phyloP scores from a whole-genome alignment of 2,797 vertebrate species.

The Synaphobranchus kaupii region DNA sequence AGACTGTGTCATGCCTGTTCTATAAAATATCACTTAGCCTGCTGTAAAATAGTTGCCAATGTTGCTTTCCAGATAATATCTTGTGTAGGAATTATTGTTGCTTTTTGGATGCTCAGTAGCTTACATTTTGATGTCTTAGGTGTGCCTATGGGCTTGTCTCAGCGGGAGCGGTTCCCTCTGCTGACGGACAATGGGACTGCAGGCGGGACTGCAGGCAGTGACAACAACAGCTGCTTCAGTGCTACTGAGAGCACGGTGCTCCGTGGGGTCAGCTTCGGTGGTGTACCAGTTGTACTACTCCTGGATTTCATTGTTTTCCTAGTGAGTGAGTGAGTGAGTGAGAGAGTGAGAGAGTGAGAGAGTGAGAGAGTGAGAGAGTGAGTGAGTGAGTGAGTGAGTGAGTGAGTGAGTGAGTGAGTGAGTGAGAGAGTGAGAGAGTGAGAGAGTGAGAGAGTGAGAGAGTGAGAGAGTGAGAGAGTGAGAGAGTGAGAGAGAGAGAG shows the following conservation, averaged over 20 bases:
- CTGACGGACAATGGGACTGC: slow-evolving; percentile 31
- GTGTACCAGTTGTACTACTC: slow-evolving; percentile 86
- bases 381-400: slow-evolving; percentile 62
- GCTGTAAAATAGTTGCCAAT: background rate
- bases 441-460: slow-evolving; percentile 66
- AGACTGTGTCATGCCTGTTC: background rate
- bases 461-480: slow-evolving; percentile 63
- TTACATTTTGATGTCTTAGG: slow-evolving; percentile 8
- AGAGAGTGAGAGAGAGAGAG: slow-evolving; percentile 54
- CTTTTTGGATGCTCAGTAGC: background rate
- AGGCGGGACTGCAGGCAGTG: background rate
- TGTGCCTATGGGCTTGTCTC: slow-evolving; percentile 61
- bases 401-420: slow-evolving; percentile 63
- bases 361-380: background rate
- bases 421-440: too few relatives aligned
- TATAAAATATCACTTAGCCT: background rate
- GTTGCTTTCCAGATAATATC: background rate
- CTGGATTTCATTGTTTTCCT: slow-evolving; percentile 84
- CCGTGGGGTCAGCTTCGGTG: slow-evolving; percentile 84
- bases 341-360: slow-evolving; percentile 69
- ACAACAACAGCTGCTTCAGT: slow-evolving; percentile 82
- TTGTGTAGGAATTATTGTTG: background rate
- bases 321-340: slow-evolving; percentile 62
- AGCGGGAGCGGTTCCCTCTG: slow-evolving; percentile 47
- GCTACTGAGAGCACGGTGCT: slow-evolving; percentile 79